These are phyloP conservation scores for Agapetus fuscipes DNA, from an alignment of 2,888 invertebrate species.

Conservation along the genomic window DNA sequence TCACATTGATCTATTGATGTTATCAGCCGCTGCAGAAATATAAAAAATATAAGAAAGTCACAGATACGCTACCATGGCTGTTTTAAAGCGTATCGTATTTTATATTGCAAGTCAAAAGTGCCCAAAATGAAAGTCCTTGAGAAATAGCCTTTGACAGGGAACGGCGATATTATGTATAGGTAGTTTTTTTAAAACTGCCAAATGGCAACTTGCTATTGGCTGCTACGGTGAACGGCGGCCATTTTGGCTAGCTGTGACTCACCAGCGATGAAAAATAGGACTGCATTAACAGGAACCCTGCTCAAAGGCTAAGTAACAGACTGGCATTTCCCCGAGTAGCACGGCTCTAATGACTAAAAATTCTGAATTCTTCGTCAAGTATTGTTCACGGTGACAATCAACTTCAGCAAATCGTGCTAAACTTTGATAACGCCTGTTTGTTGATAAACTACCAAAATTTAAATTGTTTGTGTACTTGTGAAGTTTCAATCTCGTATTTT, in stretches of 20 bases:
- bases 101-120: no score
- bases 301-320: slow-evolving; percentile 50
- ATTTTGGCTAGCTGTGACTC: slow-evolving; percentile 56
- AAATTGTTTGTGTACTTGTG: no score
- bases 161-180: slow-evolving; percentile 34
- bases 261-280: slow-evolving; percentile 53
- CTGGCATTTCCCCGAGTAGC: slow-evolving; percentile 39
- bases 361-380: slow-evolving; percentile 14
- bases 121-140: slow-evolving; percentile 31
- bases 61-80: no score
- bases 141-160: slow-evolving; percentile 31
- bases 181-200: slow-evolving; percentile 28
- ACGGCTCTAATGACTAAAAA: slow-evolving; percentile 13
- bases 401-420: no score
- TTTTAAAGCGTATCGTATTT: no score
- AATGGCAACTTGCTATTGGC: slow-evolving; percentile 32
- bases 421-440: no score
- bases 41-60: no score
- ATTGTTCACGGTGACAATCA: slow-evolving; percentile 7
- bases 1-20: no score
- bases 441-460: no score
- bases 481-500: no score
- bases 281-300: slow-evolving; percentile 46
- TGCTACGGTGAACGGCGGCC: slow-evolving; percentile 40
- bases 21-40: no score